Conservation (phyloP, 2,797 vertebrate species). For the Bovichtus variegatus region DNA sequence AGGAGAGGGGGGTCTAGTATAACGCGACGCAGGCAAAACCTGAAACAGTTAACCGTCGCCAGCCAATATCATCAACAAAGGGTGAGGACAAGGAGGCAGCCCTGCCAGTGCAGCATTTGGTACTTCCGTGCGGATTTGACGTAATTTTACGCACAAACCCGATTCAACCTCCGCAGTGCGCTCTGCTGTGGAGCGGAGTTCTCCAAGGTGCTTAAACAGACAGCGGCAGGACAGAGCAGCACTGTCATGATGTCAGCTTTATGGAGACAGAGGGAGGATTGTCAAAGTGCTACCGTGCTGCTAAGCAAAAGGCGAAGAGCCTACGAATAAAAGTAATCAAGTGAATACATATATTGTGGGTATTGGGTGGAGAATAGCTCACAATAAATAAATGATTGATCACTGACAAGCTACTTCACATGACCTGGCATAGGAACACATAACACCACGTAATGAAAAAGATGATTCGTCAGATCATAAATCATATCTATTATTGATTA, state of each 20-base stretch:
- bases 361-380: neutral
- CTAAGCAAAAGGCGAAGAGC: accelerated
- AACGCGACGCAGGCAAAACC: neutral
- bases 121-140: constrained; percentile 56
- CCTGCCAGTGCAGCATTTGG: constrained; percentile 15
- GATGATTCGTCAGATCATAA: neutral
- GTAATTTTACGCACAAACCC: constrained; percentile 66
- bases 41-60: neutral
- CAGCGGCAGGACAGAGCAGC: neutral
- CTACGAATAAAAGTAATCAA: neutral
- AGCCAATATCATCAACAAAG: constrained; percentile 31
- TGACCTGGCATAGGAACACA: neutral
- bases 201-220: constrained; percentile 86
- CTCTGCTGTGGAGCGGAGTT: constrained; percentile 74
- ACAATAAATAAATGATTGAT: neutral
- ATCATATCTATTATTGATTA: neutral
- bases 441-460: neutral
- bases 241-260: neutral
- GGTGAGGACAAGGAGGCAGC: constrained; percentile 21
- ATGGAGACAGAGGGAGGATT: neutral
- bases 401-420: neutral
- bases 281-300: neutral
- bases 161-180: constrained; percentile 53
- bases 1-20: neutral
- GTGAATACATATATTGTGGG: neutral